Evolutionary conservation across 2,113 vertebrate species (phyloP).

Genomic region (Astur gentilis): DNA sequence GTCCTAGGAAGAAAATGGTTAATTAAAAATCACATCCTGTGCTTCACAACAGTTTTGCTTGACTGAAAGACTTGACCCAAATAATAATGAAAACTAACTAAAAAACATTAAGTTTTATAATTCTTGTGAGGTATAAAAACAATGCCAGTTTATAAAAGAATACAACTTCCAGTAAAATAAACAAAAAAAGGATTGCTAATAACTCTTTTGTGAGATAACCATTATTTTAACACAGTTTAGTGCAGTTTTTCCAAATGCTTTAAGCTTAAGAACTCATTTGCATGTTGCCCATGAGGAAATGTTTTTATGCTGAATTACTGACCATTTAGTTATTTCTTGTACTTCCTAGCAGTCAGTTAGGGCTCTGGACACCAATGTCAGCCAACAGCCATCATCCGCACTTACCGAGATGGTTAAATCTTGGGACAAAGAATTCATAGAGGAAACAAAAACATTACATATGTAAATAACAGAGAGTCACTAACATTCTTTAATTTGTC

Average conservation of each 20-base stretch:
- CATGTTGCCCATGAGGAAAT: background rate
- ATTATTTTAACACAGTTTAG: background rate
- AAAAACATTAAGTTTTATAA: background rate
- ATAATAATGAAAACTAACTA: background rate
- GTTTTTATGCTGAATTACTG: background rate
- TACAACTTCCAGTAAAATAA: background rate
- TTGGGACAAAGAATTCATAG: background rate
- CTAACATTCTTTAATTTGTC: slow-evolving; percentile 14
- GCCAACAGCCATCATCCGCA: background rate
- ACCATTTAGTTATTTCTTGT: background rate
- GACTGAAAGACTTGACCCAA: background rate
- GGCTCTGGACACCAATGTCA: background rate
- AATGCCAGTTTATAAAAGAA: background rate
- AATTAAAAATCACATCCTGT: background rate
- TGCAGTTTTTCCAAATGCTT: background rate
- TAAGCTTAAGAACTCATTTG: background rate
- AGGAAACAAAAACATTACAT: background rate
- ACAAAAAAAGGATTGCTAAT: background rate
- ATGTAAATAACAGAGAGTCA: background rate
- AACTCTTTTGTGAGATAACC: background rate
- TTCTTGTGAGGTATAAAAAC: background rate
- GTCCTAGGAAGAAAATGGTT: background rate
- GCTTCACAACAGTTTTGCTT: background rate
- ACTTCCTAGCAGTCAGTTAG: background rate
- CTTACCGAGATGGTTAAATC: background rate